A percentile compares a stretch with the other conserved stretches of the same genome.
These are phyloP conservation scores for Channa argus DNA, from an alignment of 2,113 vertebrate species.

Conservation along the genomic window DNA sequence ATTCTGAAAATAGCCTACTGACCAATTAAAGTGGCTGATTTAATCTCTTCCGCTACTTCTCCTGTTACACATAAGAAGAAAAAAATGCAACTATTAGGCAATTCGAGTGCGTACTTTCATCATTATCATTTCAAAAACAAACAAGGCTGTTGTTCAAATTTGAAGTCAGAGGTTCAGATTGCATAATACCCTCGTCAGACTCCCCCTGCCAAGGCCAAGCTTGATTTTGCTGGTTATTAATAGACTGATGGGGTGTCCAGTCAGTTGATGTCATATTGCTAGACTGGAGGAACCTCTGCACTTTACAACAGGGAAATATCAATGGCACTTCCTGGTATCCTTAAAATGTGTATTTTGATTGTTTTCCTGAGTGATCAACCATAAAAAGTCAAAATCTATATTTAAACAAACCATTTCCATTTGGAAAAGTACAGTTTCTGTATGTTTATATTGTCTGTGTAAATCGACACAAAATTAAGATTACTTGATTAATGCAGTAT, in stretches of 20 bases:
- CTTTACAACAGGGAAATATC: background rate
- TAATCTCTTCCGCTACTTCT: conserved; percentile 43
- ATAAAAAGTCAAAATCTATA: background rate
- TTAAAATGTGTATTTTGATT: background rate
- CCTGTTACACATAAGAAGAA: conserved; percentile 31
- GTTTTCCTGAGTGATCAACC: background rate
- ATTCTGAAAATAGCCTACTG: conserved; percentile 45
- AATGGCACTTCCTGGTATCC: background rate
- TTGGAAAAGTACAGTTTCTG: background rate
- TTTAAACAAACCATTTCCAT: background rate
- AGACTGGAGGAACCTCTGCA: conserved; percentile 5
- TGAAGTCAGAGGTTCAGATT: conserved; percentile 60
- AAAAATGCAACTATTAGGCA: conserved; percentile 23
- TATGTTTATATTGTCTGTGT: background rate
- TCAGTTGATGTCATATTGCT: conserved; percentile 29
- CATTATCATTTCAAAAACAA: conserved; percentile 37
- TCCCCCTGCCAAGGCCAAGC: conserved; percentile 47
- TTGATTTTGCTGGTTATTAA: conserved; percentile 70
- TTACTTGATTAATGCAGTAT: background rate
- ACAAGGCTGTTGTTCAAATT: conserved; percentile 33
- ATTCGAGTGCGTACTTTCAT: background rate
- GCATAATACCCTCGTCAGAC: conserved; percentile 58
- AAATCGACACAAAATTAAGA: background rate
- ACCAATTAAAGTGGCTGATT: conserved; percentile 60
- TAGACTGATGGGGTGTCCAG: conserved; percentile 54